A percentile compares a stretch with the other conserved stretches of the same genome.
These are phyloP conservation scores for Zaprionus kolodkinae DNA, from an alignment of 1,140 invertebrate genomes.

Conservation along the genomic window DNA sequence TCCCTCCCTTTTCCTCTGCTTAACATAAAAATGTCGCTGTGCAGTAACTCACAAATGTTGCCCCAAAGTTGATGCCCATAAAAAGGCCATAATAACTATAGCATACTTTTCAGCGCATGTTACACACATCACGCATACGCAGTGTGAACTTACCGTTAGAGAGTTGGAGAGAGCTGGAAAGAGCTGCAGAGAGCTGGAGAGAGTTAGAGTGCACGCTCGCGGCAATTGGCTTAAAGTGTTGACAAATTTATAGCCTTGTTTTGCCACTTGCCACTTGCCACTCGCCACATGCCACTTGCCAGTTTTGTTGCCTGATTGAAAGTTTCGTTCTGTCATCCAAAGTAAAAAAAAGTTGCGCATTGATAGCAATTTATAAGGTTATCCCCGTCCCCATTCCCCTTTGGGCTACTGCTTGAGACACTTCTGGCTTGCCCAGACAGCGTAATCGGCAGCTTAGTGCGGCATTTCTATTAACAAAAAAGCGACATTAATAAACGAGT, in stretches of 20 bases:
- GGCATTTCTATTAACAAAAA: slow-evolving; percentile 37
- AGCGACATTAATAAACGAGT: slow-evolving; percentile 42
- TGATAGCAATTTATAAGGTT: slow-evolving; percentile 47
- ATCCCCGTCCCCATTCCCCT: too few species aligned
- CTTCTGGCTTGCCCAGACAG: slow-evolving; percentile 51
- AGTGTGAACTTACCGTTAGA: slow-evolving; percentile 28
- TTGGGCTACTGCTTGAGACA: slow-evolving; percentile 1
- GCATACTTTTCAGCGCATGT: slow-evolving; percentile 35
- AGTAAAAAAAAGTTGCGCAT: slow-evolving; percentile 25
- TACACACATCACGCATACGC: not conserved
- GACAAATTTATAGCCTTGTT: slow-evolving; percentile 80
- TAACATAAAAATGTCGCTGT: slow-evolving; percentile 46
- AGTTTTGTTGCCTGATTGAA: slow-evolving; percentile 44
- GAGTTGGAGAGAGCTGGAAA: too few species aligned
- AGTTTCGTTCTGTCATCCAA: slow-evolving; percentile 20
- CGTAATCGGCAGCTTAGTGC: slow-evolving; percentile 55
- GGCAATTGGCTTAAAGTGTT: slow-evolving; percentile 65
- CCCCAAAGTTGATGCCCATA: slow-evolving; percentile 71
- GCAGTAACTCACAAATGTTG: slow-evolving; percentile 65
- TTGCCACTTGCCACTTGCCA: slow-evolving; percentile 48
- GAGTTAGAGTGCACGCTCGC: slow-evolving; percentile 18
- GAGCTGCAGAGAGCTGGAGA: too few species aligned
- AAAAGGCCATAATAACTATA: slow-evolving; percentile 57
- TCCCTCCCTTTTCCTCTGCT: not conserved
- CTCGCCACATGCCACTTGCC: slow-evolving; percentile 54